Percentiles rank a stretch among this genome's conserved stretches.
These are phyloP conservation scores for Pararge aegeria DNA, from an alignment of 1,140 invertebrate genomes.

Conservation along the genomic window DNA sequence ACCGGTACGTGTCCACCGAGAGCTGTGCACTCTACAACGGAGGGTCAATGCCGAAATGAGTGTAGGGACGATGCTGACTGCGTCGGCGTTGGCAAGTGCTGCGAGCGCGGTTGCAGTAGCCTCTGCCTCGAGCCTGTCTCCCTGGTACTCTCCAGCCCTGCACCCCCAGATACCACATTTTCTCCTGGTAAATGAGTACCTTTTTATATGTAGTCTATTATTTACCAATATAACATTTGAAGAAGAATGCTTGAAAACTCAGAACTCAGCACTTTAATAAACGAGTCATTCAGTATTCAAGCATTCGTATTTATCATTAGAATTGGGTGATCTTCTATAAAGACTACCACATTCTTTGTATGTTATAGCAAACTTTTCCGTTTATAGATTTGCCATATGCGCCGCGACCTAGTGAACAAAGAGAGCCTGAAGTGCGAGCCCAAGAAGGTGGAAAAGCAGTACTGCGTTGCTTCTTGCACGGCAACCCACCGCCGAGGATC, in stretches of 20 bases:
- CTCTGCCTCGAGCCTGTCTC: constrained; percentile 84
- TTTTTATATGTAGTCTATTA: not conserved
- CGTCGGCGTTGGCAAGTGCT: constrained; percentile 88
- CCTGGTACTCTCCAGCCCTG: constrained; percentile 15
- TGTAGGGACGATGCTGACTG: constrained; percentile 93
- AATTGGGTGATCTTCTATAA: too few relatives aligned
- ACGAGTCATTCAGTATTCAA: too few relatives aligned
- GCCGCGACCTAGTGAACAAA: constrained; percentile 39
- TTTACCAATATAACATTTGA: not conserved
- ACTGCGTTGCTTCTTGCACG: constrained; percentile 86
- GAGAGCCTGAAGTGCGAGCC: constrained; percentile 82
- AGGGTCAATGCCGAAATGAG: constrained; percentile 82
- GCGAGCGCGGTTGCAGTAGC: constrained; percentile 87
- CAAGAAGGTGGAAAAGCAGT: constrained; percentile 87
- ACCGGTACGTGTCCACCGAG: constrained; percentile 86
- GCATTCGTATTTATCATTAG: not conserved
- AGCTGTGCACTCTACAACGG: constrained; percentile 47
- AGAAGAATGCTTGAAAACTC: too few relatives aligned
- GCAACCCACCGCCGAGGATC: constrained; percentile 87
- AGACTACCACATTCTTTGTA: too few relatives aligned
- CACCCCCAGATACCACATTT: not conserved
- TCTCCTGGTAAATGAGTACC: not conserved
- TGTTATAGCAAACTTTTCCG: not conserved
- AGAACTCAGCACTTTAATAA: too few relatives aligned
- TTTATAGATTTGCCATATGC: constrained; percentile 44